Base-by-base conservation (phyloP, 2,797 vertebrate genomes). In the Dipus sagitta region DNA sequence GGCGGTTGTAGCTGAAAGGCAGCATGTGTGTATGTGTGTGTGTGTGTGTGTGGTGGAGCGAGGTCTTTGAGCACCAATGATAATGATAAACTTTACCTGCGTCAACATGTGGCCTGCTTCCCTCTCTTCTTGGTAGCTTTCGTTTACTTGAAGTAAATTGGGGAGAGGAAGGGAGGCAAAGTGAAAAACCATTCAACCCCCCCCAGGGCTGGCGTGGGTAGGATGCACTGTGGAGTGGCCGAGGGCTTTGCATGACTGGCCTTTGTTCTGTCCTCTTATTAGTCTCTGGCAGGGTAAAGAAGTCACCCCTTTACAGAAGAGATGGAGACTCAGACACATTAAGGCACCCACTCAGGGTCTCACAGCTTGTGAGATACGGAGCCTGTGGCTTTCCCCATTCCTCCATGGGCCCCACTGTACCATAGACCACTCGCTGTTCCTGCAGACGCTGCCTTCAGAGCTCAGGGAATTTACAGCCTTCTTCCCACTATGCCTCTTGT, bases 191-290 rank as follows among this genome's bases (percentile, higher is more conserved):
- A 8, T 18, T 52, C 28, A 28, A 0, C 34, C 82, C 38, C 12
- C 9, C 8, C 13, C 64, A 21, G 52, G 42, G 47, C 26, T 38
- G n/a, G 83, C 9, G 58, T 3, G 1, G 30, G 34, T 15, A 0
- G 11, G 11, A 11, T 0, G 3, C 4, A 26, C 68, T 52, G 71
- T 26, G 38, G 58, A 17, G 1, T 24, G 74, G 68, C 32, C 23
- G 8, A 0, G 13, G 10, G 77, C 30, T 65, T 20, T 60, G 9
- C 17, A 10, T 0, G 0, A 0, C 0, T 7, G 30, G 20, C 8
- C 58, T 52, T n/a, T 1, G 0, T 42, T 84, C 70, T 21, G 70
- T 60, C 71, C 12, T 6, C 71, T 60, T 5, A 0, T 28, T 4
- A 21, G 58, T 34, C 21, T 54, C 26, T 52, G 52, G 23, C 64